Percentiles rank a stretch among this genome's conserved stretches.
Evolutionary conservation across 2,888 invertebrate genomes (phyloP).

Genomic region (Polyommatus icarus): DNA sequence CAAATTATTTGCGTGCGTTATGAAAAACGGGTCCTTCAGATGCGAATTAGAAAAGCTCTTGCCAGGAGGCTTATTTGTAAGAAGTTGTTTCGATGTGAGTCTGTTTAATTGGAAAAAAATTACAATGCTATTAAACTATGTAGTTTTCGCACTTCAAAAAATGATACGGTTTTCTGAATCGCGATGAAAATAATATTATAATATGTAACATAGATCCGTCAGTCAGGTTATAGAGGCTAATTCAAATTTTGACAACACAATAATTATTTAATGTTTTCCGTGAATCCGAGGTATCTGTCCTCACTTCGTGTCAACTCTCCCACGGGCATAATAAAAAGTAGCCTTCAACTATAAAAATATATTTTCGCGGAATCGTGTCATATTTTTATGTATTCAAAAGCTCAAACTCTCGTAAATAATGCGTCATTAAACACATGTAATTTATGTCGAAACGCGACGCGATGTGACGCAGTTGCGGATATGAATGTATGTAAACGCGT

Average conservation of each 20-base stretch:
- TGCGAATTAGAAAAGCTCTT: too few relatives aligned
- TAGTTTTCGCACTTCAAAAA: too few relatives aligned
- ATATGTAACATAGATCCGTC: too few relatives aligned
- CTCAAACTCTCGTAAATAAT: slow-evolving; percentile 20
- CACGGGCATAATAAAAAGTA: not conserved
- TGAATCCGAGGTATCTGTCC: not conserved
- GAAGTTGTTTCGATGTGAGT: too few relatives aligned
- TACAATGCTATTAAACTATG: too few relatives aligned
- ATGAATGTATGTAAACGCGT: slow-evolving; percentile 18
- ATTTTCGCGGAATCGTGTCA: not conserved
- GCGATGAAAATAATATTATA: too few relatives aligned
- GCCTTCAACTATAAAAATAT: slow-evolving; percentile 1
- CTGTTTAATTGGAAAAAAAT: too few relatives aligned
- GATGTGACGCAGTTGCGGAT: slow-evolving; percentile 2
- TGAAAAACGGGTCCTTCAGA: too few relatives aligned
- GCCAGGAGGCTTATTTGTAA: too few relatives aligned
- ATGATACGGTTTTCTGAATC: too few relatives aligned
- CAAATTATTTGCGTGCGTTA: too few relatives aligned
- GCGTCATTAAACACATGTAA: slow-evolving; percentile 19
- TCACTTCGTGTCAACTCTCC: not conserved
- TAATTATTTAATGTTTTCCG: not conserved
- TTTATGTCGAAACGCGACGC: slow-evolving; percentile 12
- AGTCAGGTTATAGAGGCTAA: too few relatives aligned
- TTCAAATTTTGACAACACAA: not conserved
- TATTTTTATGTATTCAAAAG: slow-evolving; percentile 24